These are phyloP conservation scores for Verasper variegatus DNA, from an alignment of 2,113 vertebrate species.

Conservation along the genomic window DNA sequence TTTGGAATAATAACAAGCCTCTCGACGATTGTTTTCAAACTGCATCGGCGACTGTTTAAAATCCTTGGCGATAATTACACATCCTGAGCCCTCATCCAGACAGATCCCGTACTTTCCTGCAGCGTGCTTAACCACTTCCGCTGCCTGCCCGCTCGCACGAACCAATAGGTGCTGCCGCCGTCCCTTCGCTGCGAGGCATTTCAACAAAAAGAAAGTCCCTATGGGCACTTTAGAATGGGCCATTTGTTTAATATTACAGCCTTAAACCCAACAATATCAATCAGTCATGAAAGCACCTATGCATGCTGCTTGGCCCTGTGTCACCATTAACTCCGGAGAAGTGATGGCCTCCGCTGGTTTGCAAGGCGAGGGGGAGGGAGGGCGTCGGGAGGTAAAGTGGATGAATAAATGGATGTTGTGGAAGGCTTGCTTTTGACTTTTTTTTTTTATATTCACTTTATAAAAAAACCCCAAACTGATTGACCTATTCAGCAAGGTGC, in stretches of 20 bases:
- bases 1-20: neutral
- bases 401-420: conserved; percentile 51
- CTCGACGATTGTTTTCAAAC: neutral
- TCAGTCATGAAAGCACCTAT: conserved; percentile 74
- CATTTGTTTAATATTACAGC: conserved; percentile 78
- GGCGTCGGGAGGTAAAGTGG: conserved; percentile 36
- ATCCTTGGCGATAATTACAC: neutral
- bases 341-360: conserved; percentile 43
- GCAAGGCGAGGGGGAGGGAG: conserved; percentile 38
- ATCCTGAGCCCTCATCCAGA: neutral
- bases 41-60: too few relatives aligned
- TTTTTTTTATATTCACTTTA: conserved; percentile 1
- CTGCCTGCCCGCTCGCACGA: neutral
- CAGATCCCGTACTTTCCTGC: conserved; percentile 24
- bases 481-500: conserved; percentile 26
- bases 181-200: conserved; percentile 31
- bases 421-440: conserved; percentile 22
- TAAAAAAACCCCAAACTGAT: too few relatives aligned
- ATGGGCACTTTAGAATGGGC: conserved; percentile 59
- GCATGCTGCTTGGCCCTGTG: conserved; percentile 66
- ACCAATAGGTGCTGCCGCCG: conserved; percentile 24
- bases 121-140: conserved; percentile 6
- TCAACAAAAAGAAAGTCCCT: conserved; percentile 2
- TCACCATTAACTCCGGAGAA: conserved; percentile 69
- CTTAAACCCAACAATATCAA: conserved; percentile 78